Conservation (phyloP, 2,113 vertebrate species). For the Chionomys nivalis region DNA sequence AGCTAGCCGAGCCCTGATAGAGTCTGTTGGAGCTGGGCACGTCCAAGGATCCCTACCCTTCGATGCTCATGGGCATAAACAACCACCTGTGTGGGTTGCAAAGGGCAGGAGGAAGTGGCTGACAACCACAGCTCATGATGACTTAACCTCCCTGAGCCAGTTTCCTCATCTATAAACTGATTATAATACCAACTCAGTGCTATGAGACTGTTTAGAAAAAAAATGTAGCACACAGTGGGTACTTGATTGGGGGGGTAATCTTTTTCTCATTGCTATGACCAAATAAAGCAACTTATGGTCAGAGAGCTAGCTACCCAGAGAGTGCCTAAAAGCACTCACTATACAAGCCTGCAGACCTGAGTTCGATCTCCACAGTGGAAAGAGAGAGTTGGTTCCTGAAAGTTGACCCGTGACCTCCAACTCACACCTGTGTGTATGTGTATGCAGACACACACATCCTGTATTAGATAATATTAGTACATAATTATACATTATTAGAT, state of each 20-base stretch:
- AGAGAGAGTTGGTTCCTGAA: not conserved
- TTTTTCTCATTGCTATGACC: not conserved
- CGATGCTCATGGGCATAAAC: not conserved
- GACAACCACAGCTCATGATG: not conserved
- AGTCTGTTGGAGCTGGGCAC: not conserved
- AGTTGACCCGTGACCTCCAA: not conserved
- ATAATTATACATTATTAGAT: not conserved
- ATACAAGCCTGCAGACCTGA: not conserved
- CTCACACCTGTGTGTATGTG: not conserved
- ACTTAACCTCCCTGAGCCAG: not conserved
- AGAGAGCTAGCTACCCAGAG: not conserved
- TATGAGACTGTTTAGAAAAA: not conserved
- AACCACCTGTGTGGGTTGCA: not conserved
- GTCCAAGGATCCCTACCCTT: not conserved
- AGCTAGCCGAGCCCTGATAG: not conserved
- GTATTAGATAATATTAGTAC: not conserved
- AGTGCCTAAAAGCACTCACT: not conserved
- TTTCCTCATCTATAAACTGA: not conserved
- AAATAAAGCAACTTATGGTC: not conserved
- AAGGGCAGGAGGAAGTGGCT: not conserved
- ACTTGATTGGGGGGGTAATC: not conserved
- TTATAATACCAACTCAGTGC: not conserved
- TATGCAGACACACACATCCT: not conserved
- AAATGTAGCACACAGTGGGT: too few species aligned
- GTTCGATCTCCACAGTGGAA: not conserved